phyloP scores from a whole-genome alignment of 2,113 vertebrate species.

The Ellobius talpinus region DNA sequence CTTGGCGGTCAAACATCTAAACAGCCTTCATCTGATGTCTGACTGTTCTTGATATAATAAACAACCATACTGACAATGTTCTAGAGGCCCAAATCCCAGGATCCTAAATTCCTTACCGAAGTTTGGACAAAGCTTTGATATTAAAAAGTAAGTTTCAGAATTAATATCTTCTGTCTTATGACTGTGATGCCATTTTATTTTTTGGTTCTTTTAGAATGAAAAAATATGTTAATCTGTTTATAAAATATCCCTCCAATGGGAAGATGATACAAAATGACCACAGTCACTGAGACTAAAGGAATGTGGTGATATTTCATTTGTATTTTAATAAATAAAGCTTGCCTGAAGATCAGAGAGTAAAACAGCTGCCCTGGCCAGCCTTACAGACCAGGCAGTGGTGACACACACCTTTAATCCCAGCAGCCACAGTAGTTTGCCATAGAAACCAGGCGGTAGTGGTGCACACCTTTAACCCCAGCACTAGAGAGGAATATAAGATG shows the following conservation, averaged over 20 bases:
- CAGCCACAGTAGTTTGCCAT: no score
- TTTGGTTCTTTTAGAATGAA: background rate
- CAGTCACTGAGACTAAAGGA: background rate
- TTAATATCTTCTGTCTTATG: slow-evolving; percentile 10
- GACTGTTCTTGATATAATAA: background rate
- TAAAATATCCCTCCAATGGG: background rate
- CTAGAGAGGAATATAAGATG: no score
- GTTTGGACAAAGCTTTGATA: background rate
- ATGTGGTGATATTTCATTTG: background rate
- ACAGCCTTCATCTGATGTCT: background rate
- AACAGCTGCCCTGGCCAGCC: no score
- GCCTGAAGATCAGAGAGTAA: no score
- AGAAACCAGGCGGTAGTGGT: no score
- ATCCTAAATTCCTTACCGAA: background rate
- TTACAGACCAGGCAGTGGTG: no score
- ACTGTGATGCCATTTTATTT: background rate
- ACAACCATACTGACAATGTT: background rate
- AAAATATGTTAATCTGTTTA: background rate
- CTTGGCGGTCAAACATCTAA: background rate
- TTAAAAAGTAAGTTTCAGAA: background rate
- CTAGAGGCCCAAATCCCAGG: background rate
- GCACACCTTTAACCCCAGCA: no score
- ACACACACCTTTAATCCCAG: no score
- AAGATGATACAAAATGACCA: background rate
- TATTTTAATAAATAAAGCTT: no score